These are phyloP conservation scores for Zaprionus ornatus DNA, from an alignment of 1,140 invertebrate genomes.

Conservation along the genomic window DNA sequence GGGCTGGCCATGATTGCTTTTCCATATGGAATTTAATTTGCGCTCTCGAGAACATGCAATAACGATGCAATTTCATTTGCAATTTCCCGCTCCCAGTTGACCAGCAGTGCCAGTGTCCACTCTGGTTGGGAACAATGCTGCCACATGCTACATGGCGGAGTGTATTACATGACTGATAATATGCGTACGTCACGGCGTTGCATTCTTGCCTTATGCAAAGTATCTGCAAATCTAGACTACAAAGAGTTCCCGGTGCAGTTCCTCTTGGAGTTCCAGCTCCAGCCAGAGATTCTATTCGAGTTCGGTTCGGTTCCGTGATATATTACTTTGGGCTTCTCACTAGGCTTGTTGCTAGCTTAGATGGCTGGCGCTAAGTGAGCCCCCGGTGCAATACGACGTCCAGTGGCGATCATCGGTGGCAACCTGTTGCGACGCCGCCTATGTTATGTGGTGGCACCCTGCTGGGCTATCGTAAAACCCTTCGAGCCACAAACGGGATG, in stretches of 20 bases:
- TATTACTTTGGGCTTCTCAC: neutral
- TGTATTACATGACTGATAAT: neutral
- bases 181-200: neutral
- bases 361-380: slow-evolving; percentile 32
- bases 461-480: slow-evolving; percentile 68
- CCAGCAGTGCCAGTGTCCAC: neutral
- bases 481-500: slow-evolving; percentile 74
- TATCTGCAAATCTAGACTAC: slow-evolving; percentile 49
- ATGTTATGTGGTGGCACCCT: slow-evolving; percentile 36
- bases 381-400: slow-evolving; percentile 10
- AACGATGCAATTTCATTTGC: slow-evolving; percentile 82
- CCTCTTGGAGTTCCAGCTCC: neutral
- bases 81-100: slow-evolving; percentile 52
- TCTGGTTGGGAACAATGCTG: slow-evolving; percentile 13
- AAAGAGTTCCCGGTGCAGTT: slow-evolving; percentile 11
- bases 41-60: slow-evolving; percentile 78
- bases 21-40: slow-evolving; percentile 83
- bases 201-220: slow-evolving; percentile 67
- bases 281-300: neutral
- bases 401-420: slow-evolving; percentile 57
- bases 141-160: neutral
- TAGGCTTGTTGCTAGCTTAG: slow-evolving; percentile 12
- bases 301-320: slow-evolving; percentile 10
- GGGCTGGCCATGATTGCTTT: slow-evolving; percentile 73
- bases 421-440: slow-evolving; percentile 62